Base-by-base conservation (phyloP, 2,113 vertebrate genomes). In the Muscicapa adusta region DNA sequence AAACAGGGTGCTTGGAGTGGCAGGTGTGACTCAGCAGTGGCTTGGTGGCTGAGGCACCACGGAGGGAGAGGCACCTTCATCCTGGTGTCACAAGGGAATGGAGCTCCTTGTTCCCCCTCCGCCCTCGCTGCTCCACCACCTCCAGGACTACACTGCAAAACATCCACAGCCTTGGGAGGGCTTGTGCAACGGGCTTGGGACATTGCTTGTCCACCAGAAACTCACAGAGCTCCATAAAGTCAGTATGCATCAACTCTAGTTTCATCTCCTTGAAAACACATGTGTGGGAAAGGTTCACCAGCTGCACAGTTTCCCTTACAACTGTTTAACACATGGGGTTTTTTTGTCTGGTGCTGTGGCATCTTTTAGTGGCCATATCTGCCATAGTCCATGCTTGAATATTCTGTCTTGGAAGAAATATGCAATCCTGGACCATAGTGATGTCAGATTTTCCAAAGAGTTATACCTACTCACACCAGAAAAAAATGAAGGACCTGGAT, bases 151-250 rank as follows among this genome's bases (percentile, higher is more conserved):
- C 56, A 48, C 24, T 1, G 51, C 2, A 3, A 80, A 87, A 70
- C 1, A 1, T 61, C 45, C 2, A 2, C 65, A 53, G 72, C 50
- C 45, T 79, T 0, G 0, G 0, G 10, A 84, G 57, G 6, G 24
- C 9, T 31, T 72, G 48, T 57, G 74, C 76, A 50, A 53, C 10
- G 34, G 71, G 10, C 7, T 76, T 23, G 18, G 36, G 70, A 76
- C 18, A 7, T 28, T 60, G 36, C 19, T 73, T 36, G 22, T 42
- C 38, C 2, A 3, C n/a, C 29, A 67, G 63, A 68, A 91, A 47
- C 56, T 51, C 40, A 50, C 63, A 79, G 76, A 72, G 26, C 19
- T 77, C 50, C 48, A 33, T 51, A 10, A 77, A 56, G 50, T 71
- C 58, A 74, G 53, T 36, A 40, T 11, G 57, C 0, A 2, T 45